These are phyloP conservation scores for Psylliodes chrysocephalus DNA, from an alignment of 2,888 invertebrate species.

Conservation along the genomic window DNA sequence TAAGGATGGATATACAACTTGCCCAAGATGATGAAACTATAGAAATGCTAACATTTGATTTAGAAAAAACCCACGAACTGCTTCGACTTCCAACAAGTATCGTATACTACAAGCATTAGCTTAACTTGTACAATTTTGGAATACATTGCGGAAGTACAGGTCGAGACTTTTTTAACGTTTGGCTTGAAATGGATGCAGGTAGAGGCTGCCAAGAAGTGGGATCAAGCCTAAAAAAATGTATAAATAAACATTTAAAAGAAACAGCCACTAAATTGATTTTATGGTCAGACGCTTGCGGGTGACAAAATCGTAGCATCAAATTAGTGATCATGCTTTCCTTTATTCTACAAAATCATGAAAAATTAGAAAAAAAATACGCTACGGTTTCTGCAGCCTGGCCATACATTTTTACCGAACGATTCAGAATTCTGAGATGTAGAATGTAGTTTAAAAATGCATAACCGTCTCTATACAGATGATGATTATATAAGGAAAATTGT, in stretches of 20 bases:
- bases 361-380: too few species aligned
- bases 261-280: conserved; percentile 1
- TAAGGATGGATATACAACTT: conserved; percentile 5
- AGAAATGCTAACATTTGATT: conserved; percentile 17
- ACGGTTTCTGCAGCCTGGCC: too few species aligned
- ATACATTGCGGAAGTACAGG: conserved; percentile 16
- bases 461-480: too few species aligned
- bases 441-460: too few species aligned
- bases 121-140: conserved; percentile 18
- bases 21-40: conserved; percentile 14
- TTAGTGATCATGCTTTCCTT: too few species aligned
- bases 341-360: too few species aligned
- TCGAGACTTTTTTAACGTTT: conserved; percentile 6
- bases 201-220: too few species aligned
- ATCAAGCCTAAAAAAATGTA: conserved; percentile 13
- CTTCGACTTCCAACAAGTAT: too few species aligned
- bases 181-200: conserved; percentile 14
- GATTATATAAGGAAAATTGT: too few species aligned
- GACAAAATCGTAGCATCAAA: conserved; percentile 19
- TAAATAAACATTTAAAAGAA: conserved; percentile 5
- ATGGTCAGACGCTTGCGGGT: conserved; percentile 20
- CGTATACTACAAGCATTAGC: conserved; percentile 16
- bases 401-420: too few species aligned
- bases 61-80: conserved; percentile 7
- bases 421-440: too few species aligned